Percentiles rank a stretch among this genome's conserved stretches.
Conservation (phyloP, 2,888 invertebrate species). For the Eupithecia abbreviata region DNA sequence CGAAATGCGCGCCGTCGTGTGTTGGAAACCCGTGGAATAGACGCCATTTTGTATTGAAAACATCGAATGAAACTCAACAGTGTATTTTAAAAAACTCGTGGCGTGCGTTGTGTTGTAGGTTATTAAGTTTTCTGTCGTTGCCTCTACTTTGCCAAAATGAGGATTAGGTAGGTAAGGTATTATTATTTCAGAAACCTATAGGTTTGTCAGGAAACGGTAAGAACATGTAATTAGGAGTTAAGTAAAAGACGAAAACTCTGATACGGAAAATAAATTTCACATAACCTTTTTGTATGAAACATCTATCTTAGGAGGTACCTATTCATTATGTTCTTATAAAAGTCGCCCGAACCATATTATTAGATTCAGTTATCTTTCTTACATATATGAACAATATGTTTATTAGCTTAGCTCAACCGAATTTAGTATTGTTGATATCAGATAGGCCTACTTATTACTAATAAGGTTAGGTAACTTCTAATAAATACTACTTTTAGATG, state of each 20-base stretch:
- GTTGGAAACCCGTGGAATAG: constrained; percentile 87
- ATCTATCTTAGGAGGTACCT: too few relatives aligned
- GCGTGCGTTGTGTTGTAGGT: background rate
- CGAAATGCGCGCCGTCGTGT: constrained; percentile 89
- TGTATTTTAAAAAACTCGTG: background rate
- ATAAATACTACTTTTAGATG: background rate
- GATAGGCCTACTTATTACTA: too few relatives aligned
- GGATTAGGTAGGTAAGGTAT: background rate
- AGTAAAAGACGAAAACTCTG: too few relatives aligned
- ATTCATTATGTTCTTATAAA: too few relatives aligned
- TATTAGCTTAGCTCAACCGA: background rate
- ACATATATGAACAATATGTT: too few relatives aligned
- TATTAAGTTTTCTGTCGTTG: background rate
- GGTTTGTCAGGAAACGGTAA: too few relatives aligned
- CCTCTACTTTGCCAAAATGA: background rate
- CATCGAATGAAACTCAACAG: background rate
- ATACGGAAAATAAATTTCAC: too few relatives aligned
- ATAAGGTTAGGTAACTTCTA: background rate
- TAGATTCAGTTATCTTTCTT: too few relatives aligned
- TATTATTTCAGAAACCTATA: background rate
- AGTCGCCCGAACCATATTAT: too few relatives aligned
- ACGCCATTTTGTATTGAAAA: background rate
- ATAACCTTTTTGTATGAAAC: too few relatives aligned
- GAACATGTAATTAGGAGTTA: too few relatives aligned
- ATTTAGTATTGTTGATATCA: background rate